Base-by-base conservation (phyloP, 2,113 vertebrate genomes). In the Centropristis striata region DNA sequence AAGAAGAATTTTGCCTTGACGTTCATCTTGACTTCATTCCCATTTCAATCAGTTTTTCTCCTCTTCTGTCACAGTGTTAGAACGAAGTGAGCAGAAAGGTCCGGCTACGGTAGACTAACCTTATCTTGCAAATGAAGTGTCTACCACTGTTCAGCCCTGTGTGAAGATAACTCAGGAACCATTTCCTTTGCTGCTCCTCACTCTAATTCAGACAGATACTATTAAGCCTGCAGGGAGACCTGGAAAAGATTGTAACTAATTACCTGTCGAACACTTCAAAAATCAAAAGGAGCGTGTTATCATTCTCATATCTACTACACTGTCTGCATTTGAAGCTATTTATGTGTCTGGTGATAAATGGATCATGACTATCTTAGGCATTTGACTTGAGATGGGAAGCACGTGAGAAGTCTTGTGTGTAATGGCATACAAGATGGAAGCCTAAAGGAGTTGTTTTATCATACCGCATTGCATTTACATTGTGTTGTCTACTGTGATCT, bases 41-140 rank as follows among this genome's bases (percentile, higher is more conserved):
- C 36, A 20, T 69, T 78, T 81, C 65, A 39, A 36, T 73, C 54
- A 58, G 1, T 54, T 59, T 75, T 59, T 18, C 36, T 42, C 25
- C 28, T 80, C 28, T 18, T 36, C 74, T 63, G 75, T 67, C 55
- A 76, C 37, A 7, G 20, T 12, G 1, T 73, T 57, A 49, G 71
- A 72, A 60, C 14, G 10, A 74, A 66, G 46, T 49, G 70, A 61
- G 53, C 23, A 37, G 58, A 59, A 73, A 71, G 71, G 67, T 84
- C 67, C 4, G 39, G 39, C 64, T 64, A 55, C 8, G 57, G 60
- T 57, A 66, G 57, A 61, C 49, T 77, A 50, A 72, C 55, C 79
- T 66, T 75, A 90, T 85, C 84, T 85, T 49, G 42, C 79, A 85
- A 83, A 90, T 78, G 55, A 81, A 78, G 60, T 74, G 73, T 80